These are phyloP conservation scores for Hemibates koningsi DNA, from an alignment of 2,113 vertebrate species.

Conservation along the genomic window DNA sequence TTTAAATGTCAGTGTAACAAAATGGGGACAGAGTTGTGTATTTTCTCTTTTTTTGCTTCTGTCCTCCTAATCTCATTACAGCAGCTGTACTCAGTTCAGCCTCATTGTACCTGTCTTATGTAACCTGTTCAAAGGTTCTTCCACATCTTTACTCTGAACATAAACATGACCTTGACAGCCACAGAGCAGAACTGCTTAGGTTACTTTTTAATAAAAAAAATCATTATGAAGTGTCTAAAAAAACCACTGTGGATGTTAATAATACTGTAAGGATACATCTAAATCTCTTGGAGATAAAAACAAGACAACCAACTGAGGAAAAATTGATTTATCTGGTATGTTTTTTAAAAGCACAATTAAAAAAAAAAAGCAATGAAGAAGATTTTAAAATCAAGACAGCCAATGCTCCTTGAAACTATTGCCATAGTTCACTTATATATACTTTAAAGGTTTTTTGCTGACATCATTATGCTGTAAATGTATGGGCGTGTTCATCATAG, in stretches of 20 bases:
- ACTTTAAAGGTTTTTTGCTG: not conserved
- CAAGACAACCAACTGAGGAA: not conserved
- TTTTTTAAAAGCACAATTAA: not conserved
- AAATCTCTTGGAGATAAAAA: not conserved
- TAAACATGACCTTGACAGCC: not conserved
- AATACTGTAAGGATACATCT: not conserved
- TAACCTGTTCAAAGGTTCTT: constrained; percentile 5
- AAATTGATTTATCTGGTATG: not conserved
- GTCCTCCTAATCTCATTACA: not conserved
- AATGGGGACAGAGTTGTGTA: not conserved
- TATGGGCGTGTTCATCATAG: not conserved
- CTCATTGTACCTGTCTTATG: not conserved
- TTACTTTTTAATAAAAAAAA: not conserved
- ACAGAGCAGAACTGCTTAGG: not conserved
- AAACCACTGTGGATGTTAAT: not conserved
- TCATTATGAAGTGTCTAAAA: not conserved
- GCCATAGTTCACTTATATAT: not conserved
- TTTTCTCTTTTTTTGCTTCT: not conserved
- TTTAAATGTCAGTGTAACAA: not conserved
- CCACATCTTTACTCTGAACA: not conserved
- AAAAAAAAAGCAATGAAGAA: not conserved
- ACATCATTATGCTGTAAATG: not conserved
- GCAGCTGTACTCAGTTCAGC: not conserved
- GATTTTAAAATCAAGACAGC: not conserved
- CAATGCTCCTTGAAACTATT: not conserved